Evolutionary conservation across 2,888 invertebrate genomes (phyloP).

Genomic region (Cyclophora albipunctata): DNA sequence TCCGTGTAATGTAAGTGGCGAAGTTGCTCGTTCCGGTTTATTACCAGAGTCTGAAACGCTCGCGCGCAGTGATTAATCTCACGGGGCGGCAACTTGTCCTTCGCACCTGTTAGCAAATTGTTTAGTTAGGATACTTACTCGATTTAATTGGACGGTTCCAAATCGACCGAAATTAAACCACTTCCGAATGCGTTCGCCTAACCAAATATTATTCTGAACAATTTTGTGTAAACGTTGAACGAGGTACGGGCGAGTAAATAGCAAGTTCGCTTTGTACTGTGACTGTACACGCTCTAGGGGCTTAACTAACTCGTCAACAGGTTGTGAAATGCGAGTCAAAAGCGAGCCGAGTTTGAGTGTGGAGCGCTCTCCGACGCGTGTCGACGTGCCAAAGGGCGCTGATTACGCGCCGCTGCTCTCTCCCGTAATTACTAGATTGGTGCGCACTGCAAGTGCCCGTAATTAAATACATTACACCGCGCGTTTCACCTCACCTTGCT

Average conservation of each 20-base stretch:
- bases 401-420: conserved; percentile 60
- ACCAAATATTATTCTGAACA: conserved; percentile 21
- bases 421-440: conserved; percentile 69
- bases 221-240: conserved; percentile 11
- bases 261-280: conserved; percentile 42
- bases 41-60: conserved; percentile 46
- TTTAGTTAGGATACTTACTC: conserved; percentile 28
- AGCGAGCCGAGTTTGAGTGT: conserved; percentile 47
- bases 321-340: conserved; percentile 66
- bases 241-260: conserved; percentile 10
- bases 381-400: conserved; percentile 60
- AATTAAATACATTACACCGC: conserved; percentile 66
- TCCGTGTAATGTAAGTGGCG: conserved; percentile 68
- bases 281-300: conserved; percentile 46
- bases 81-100: conserved; percentile 29
- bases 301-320: conserved; percentile 67
- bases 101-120: conserved; percentile 35
- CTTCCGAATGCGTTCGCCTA: conserved; percentile 14
- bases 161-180: conserved; percentile 13
- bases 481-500: conserved; percentile 29
- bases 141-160: conserved; percentile 27
- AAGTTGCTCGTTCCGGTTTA: conserved; percentile 66
- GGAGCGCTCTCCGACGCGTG: conserved; percentile 54
- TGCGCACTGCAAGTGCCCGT: conserved; percentile 59
- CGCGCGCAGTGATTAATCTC: conserved; percentile 57